Evolutionary conservation across 2,888 invertebrate genomes (phyloP), one percentile per base, ranked within the genome.

Genomic region (Ornithoptera alexandrae): DNA sequence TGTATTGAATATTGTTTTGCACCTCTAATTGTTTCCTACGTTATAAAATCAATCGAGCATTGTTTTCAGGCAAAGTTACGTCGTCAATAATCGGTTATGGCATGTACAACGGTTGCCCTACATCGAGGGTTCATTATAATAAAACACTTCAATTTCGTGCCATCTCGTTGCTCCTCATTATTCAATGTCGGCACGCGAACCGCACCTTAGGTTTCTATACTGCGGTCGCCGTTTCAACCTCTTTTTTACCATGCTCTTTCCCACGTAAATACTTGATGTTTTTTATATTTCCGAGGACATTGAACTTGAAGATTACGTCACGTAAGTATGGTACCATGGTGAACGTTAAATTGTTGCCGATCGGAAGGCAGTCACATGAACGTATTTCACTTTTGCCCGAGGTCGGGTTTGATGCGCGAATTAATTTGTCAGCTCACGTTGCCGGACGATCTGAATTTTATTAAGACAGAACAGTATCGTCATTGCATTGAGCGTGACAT

Each of bases 181-280:
- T 83, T 89, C 87, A 88, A 87, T 84, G 89, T 86, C 85, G 77
- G 79, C 90, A 90, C 89, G 89, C 89, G 78, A 88, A 82, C 81
- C 78, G 74, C 86, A 83, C 81, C 81, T 85, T 84, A 85, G 75
- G 73, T 74, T 74, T 68, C 72, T 53, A 71, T 71, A 70, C 75
- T 63, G 72, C 74, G 71, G 72, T 71, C 72, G 73, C 65, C 71
- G 66, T 65, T 71, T 73, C 71, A 67, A 72, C 68, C 71, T 64
- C 72, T 73, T 73, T 30, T 67, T 73, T 71, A 72, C 70, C 59
- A 70, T 63, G 50, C 66, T 62, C 64, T 73, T 72, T 72, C 69
- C 72, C 72, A 72, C 70, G 65, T 67, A 67, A 62, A 46, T 68
- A 71, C 74, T 72, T 63, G 58, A 56, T 65, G 72, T 71, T 72